Evolutionary conservation across 2,113 vertebrate genomes (phyloP), one percentile per base, ranked within the genome.

Genomic region (Triplophysa rosa): DNA sequence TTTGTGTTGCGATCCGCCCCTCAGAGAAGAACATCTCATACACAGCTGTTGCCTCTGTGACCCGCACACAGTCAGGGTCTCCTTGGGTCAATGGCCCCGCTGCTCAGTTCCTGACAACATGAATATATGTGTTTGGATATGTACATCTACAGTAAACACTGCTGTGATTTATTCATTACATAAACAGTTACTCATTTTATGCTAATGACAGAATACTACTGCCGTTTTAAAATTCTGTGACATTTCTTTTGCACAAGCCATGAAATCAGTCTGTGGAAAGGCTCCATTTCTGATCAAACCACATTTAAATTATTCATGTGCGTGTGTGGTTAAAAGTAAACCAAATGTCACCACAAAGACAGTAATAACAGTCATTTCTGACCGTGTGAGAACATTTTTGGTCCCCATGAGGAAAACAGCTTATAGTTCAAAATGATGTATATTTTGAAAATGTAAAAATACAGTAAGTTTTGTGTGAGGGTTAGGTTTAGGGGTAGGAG

Each of bases 261-360:
- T 71, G 86, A 86, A 86, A 87, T 80, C 79, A 77, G 71, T 81
- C 66, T 26, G 81, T 72, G 81, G 84, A 84, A 37, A 59, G 8
- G 26, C 56, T 24, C 8, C 42, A 61, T 26, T 58, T 68, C 76
- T 62, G 66, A 69, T 79, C 66, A 79, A 45, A 42, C 71, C 40
- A 47, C 9, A 1, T 63, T 52, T 62, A n/a, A 68, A 69, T 69
- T 70, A 70, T 79, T 33, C 42, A 70, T 79, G 77, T 68, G 19
- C 2, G 2, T 67, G 64, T 76, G 79, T 65, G 79, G 14, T 29
- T 7, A 37, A 29, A 29, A 4, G 29, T 29, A 4, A 7, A 37
- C 5, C 33, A 37, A 37, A 37, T 37, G 33, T 37, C 6, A 0
- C 33, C 33, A 37, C 33, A 37, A 37, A 37, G 33, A 29, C 29